These are phyloP conservation scores for Drosophila seguyi DNA, from an alignment of 1,140 invertebrate species.

Conservation along the genomic window DNA sequence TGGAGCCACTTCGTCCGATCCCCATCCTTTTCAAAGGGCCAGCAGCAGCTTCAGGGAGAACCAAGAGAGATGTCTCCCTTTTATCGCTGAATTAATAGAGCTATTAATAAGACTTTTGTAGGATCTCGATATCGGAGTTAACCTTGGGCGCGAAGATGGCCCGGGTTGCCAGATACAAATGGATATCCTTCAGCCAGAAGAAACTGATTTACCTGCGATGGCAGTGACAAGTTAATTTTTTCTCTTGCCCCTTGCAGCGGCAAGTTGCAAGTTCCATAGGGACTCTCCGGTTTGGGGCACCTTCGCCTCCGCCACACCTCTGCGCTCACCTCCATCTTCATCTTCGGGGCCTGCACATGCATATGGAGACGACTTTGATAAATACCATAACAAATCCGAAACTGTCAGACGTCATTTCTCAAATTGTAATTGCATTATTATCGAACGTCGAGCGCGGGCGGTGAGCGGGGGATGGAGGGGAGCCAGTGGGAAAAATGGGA, in stretches of 20 bases:
- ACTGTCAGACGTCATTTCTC: slow-evolving; percentile 84
- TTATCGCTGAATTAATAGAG: slow-evolving; percentile 79
- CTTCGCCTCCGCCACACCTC: slow-evolving; percentile 16
- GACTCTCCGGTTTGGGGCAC: slow-evolving; percentile 12
- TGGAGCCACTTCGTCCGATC: slow-evolving; percentile 34
- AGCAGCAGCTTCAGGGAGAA: slow-evolving; percentile 21
- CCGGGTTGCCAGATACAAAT: slow-evolving; percentile 20
- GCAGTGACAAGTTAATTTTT: slow-evolving; percentile 83
- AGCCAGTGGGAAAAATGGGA: slow-evolving; percentile 43
- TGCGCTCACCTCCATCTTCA: slow-evolving; percentile 27
- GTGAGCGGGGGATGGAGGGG: slow-evolving; percentile 2
- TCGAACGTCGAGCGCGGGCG: slow-evolving; percentile 41
- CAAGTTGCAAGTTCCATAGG: slow-evolving; percentile 32
- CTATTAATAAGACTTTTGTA: slow-evolving; percentile 82
- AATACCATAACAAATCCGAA: slow-evolving; percentile 85
- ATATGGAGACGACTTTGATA: slow-evolving; percentile 76
- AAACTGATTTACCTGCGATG: slow-evolving; percentile 80
- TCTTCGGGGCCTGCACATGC: slow-evolving; percentile 21
- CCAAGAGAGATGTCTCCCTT: slow-evolving; percentile 52
- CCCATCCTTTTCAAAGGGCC: slow-evolving; percentile 30
- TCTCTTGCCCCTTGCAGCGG: slow-evolving; percentile 39
- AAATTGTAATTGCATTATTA: slow-evolving; percentile 85
- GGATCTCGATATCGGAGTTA: slow-evolving; percentile 54
- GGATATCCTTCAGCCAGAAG: slow-evolving; percentile 71
- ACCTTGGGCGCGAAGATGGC: slow-evolving; percentile 51